Evolutionary conservation across 2,888 invertebrate genomes (phyloP), one percentile per base, ranked within the genome.

Genomic region (Drosophila meridiana): DNA sequence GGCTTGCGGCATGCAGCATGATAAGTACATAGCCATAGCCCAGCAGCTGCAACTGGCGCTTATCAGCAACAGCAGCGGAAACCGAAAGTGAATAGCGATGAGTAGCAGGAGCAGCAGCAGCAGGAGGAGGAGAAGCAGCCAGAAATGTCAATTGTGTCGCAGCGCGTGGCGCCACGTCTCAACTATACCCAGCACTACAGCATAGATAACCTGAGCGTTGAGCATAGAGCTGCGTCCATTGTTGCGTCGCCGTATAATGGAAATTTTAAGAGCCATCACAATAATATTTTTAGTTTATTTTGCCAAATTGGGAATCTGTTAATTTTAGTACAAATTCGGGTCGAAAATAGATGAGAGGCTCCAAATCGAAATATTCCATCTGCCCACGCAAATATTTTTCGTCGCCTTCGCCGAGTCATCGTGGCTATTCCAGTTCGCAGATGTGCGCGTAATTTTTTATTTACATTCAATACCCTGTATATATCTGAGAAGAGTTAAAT

Each of bases 331-430:
- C 75, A 74, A 87, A 82, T 80, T 79, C 48, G 66, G 30, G 8
- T 47, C 73, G 62, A 69, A 86, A 83, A 83, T 73, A 85, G 84
- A 62, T 50, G 32, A 71, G 14, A 60, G 28, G 50, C 67, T 40
- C 38, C 53, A 74, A 63, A 71, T 67, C 60, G 62, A 85, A 87
- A 87, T 85, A 81, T 87, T 87, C 79, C 79, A 67, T 45, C 64
- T 57, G 70, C 75, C 81, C 73, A 80, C 82, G 70, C 70, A 79
- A 76, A 76, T 76, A 71, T 69, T 61, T 62, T 58, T 20, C 36
- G 36, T 36, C 9, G 42, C 36, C 32, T 55, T 34, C 36, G 81
- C 34, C 73, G 55, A 75, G 69, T 84, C 84, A 85, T 78, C 50
- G 74, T 80, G 63, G 71, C 87, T 85, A 85, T 87, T 73, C 76